A percentile compares a stretch with the other conserved stretches of the same genome.
Conservation (phyloP, 2,888 invertebrate genomes). For the Tyria jacobaeae region DNA sequence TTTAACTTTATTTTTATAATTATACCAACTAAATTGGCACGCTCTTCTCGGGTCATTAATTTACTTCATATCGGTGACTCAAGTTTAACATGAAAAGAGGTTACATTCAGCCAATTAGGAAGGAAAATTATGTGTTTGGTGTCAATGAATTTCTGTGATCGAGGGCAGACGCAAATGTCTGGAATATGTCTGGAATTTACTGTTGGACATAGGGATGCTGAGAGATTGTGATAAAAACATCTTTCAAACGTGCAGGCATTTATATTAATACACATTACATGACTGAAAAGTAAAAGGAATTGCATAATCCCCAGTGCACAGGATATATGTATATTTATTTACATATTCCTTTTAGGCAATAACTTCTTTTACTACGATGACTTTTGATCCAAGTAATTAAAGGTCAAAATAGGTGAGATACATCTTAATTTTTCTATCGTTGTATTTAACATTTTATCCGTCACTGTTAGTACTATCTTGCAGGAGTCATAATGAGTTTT, state of each 20-base stretch:
- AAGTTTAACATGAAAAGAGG: conserved; percentile 33
- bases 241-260: neutral
- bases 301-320: too few species aligned
- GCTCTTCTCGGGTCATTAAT: neutral
- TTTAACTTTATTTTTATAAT: neutral
- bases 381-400: too few species aligned
- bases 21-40: neutral
- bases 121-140: conserved; percentile 33
- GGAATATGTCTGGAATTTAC: conserved; percentile 14
- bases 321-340: too few species aligned
- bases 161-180: conserved; percentile 25
- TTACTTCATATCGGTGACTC: conserved; percentile 26
- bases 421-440: too few species aligned
- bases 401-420: too few species aligned
- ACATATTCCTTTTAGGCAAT: too few species aligned
- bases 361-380: too few species aligned
- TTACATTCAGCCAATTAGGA: conserved; percentile 39
- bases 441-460: too few species aligned
- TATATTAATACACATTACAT: too few species aligned
- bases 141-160: conserved; percentile 26
- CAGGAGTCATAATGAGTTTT: neutral
- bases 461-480: neutral
- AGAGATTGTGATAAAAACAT: neutral
- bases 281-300: too few species aligned
- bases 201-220: conserved; percentile 8